These are phyloP conservation scores for Miltochrista miniata DNA, from an alignment of 2,888 invertebrate genomes.

Conservation along the genomic window DNA sequence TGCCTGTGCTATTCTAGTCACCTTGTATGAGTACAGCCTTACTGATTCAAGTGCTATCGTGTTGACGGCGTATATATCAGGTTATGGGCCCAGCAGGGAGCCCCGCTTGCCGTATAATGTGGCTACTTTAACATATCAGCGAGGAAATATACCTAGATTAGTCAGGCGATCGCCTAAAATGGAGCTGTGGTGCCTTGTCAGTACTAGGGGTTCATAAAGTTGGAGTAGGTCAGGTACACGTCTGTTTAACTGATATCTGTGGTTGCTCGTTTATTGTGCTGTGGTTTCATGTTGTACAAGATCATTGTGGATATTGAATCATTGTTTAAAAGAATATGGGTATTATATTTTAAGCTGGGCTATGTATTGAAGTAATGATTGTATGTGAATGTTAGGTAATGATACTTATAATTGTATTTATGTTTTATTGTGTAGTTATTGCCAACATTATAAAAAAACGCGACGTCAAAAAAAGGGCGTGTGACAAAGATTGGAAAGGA, in stretches of 20 bases:
- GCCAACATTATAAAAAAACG: no score
- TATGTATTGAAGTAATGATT: background rate
- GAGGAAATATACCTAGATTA: constrained; percentile 40
- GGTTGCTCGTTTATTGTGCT: constrained; percentile 1
- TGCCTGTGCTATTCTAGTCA: no score
- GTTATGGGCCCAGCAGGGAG: constrained; percentile 23
- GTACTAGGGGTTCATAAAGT: constrained; percentile 8
- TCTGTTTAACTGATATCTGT: constrained; percentile 1
- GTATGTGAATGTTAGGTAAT: background rate
- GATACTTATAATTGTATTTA: no score
- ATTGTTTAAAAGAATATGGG: background rate
- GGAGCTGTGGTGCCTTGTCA: constrained; percentile 1
- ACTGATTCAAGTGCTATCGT: constrained; percentile 32
- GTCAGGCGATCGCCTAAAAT: constrained; percentile 41
- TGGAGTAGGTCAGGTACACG: constrained; percentile 4
- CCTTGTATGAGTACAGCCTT: constrained; percentile 20
- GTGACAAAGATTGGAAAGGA: no score
- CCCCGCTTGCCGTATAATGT: constrained; percentile 25
- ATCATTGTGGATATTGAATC: background rate
- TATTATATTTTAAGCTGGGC: no score
- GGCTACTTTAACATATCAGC: constrained; percentile 37
- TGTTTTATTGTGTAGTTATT: no score
- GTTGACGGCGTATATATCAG: constrained; percentile 37
- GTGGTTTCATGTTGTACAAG: background rate
- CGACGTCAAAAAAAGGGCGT: no score